Evolutionary conservation across 2,888 invertebrate genomes (phyloP).

Genomic region (Zonitis immaculata): DNA sequence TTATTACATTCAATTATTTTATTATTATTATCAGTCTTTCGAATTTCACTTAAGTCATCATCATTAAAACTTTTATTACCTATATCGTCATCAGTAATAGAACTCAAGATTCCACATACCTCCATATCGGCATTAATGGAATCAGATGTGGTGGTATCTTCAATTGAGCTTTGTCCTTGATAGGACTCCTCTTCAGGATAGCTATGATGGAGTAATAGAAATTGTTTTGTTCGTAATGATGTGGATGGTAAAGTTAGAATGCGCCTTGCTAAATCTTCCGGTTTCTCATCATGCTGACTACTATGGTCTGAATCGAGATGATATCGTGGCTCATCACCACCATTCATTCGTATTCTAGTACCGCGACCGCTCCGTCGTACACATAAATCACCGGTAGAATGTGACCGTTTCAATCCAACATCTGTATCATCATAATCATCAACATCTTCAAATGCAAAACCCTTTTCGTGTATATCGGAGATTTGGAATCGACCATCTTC

Average conservation of each 20-base stretch:
- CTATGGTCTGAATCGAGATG: conserved; percentile 53
- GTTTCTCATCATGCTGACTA: conserved; percentile 52
- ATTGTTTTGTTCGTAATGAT: conserved; percentile 41
- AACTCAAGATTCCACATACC: conserved; percentile 49
- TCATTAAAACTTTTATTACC: conserved; percentile 35
- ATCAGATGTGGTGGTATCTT: conserved; percentile 51
- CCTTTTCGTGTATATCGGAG: conserved; percentile 53
- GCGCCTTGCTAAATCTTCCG: conserved; percentile 49
- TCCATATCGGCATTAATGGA: conserved; percentile 52
- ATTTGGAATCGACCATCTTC: conserved; percentile 54
- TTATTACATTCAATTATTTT: conserved; percentile 38
- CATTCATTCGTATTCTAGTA: conserved; percentile 38
- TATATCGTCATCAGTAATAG: conserved; percentile 40
- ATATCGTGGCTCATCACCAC: conserved; percentile 48
- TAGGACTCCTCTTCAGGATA: conserved; percentile 44
- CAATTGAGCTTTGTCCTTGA: conserved; percentile 50
- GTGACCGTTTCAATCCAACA: conserved; percentile 47
- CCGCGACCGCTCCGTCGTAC: conserved; percentile 42
- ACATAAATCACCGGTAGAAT: conserved; percentile 52
- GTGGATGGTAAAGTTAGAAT: conserved; percentile 46
- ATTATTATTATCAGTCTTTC: conserved; percentile 46
- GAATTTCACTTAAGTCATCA: conserved; percentile 31
- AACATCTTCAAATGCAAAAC: conserved; percentile 44
- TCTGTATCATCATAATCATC: conserved; percentile 46
- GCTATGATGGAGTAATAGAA: conserved; percentile 40